A percentile compares a stretch with the other conserved stretches of the same genome.
Evolutionary conservation across 2,797 vertebrate species (phyloP).

Genomic region (Macrochelys suwanniensis): DNA sequence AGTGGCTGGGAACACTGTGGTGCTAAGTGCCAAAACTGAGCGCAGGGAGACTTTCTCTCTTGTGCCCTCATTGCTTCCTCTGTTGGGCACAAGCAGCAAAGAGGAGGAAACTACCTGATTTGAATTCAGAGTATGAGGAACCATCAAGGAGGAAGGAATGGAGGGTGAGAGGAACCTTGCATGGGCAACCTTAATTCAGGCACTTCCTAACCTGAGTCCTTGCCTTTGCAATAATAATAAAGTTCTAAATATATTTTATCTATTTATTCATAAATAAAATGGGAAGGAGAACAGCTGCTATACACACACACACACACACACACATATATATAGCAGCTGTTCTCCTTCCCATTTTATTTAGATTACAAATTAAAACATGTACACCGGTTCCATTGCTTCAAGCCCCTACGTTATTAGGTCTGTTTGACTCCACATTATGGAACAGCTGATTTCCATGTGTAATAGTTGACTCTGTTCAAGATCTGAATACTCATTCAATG

Average conservation of each 20-base stretch:
- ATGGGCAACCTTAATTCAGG: background rate
- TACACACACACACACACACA: too few species aligned
- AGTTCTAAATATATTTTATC: background rate
- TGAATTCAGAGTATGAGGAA: background rate
- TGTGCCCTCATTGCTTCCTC: background rate
- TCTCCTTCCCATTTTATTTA: background rate
- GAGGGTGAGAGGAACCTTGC: background rate
- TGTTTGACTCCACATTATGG: background rate
- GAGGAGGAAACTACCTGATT: background rate
- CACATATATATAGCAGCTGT: background rate
- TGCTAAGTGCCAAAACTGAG: too few species aligned
- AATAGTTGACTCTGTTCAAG: background rate
- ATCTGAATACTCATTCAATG: background rate
- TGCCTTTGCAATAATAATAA: background rate
- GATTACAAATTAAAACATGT: background rate
- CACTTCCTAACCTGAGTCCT: background rate
- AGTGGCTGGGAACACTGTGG: fast-evolving
- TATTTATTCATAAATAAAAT: background rate
- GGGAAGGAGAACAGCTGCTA: too few species aligned
- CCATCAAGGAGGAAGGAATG: background rate
- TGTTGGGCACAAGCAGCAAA: background rate
- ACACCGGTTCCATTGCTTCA: background rate
- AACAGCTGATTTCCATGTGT: background rate
- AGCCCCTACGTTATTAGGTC: background rate
- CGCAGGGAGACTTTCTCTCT: background rate